Conservation (phyloP, 2,888 invertebrate genomes). For the Nysson spinosus region DNA sequence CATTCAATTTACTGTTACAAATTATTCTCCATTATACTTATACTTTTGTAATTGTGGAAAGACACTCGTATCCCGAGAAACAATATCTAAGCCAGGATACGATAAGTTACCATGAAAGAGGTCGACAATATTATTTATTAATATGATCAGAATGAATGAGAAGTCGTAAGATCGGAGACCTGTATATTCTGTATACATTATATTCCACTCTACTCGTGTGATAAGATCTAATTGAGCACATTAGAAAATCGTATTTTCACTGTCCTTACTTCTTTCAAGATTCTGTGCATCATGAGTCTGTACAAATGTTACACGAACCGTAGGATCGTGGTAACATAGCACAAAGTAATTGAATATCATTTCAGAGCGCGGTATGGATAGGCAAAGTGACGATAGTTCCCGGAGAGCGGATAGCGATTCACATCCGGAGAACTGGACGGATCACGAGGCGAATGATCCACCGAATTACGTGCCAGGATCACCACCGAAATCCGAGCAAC, state of each 20-base stretch:
- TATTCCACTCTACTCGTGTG: not conserved
- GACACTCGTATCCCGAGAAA: no score
- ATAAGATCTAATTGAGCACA: not conserved
- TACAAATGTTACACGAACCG: not conserved
- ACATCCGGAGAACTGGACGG: conserved; percentile 81
- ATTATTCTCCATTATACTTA: no score
- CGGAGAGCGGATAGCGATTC: conserved; percentile 80
- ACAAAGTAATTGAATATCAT: conserved; percentile 50
- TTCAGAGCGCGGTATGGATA: conserved; percentile 78
- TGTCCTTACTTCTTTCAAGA: not conserved
- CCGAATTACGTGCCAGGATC: conserved; percentile 81
- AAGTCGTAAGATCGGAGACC: no score
- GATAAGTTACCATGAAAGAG: no score
- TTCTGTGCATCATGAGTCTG: not conserved
- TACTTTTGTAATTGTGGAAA: no score
- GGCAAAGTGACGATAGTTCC: conserved; percentile 80
- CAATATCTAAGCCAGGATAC: no score
- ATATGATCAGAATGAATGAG: not conserved
- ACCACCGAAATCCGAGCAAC: conserved; percentile 80
- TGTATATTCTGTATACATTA: no score
- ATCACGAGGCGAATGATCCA: conserved; percentile 85
- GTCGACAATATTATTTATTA: not conserved
- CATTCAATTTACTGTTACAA: no score
- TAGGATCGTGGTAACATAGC: no score
- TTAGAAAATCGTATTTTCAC: not conserved